Percentiles rank a stretch among this genome's conserved stretches.
Conservation (phyloP, 2,113 vertebrate species). For the Bos javanicus region DNA sequence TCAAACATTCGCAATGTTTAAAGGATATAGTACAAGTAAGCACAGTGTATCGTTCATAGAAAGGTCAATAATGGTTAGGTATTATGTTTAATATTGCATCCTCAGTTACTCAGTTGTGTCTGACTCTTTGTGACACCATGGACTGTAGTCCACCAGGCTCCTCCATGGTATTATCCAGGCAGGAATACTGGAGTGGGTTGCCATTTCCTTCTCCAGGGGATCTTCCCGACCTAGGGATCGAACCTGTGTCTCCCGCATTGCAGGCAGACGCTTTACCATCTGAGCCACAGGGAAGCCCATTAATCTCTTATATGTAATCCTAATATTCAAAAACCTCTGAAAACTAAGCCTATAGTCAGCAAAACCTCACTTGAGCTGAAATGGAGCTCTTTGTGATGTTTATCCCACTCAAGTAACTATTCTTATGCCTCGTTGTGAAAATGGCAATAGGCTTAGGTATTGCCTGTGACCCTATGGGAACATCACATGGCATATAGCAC, state of each 20-base stretch:
- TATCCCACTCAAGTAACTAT: background rate
- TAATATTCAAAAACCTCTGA: background rate
- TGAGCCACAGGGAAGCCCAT: too few relatives aligned
- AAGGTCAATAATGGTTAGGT: background rate
- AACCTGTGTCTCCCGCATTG: too few relatives aligned
- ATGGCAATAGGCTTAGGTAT: background rate
- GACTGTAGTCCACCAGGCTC: background rate
- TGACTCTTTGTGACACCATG: background rate
- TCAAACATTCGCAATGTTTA: background rate
- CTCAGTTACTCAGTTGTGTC: background rate
- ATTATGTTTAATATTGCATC: background rate
- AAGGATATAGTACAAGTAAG: background rate
- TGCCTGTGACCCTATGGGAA: background rate
- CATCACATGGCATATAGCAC: rapidly evolving
- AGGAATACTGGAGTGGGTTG: background rate
- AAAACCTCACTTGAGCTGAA: background rate
- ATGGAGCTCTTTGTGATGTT: background rate
- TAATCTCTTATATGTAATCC: background rate
- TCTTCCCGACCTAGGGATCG: background rate
- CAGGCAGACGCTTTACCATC: too few relatives aligned
- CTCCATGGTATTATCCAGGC: background rate
- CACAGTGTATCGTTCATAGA: background rate
- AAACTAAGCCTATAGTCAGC: background rate
- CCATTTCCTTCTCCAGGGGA: background rate
- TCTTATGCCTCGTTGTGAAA: background rate